Evolutionary conservation across 2,888 invertebrate species (phyloP), one percentile per base, ranked within the genome.

Genomic region (Loripinus fragilis): DNA sequence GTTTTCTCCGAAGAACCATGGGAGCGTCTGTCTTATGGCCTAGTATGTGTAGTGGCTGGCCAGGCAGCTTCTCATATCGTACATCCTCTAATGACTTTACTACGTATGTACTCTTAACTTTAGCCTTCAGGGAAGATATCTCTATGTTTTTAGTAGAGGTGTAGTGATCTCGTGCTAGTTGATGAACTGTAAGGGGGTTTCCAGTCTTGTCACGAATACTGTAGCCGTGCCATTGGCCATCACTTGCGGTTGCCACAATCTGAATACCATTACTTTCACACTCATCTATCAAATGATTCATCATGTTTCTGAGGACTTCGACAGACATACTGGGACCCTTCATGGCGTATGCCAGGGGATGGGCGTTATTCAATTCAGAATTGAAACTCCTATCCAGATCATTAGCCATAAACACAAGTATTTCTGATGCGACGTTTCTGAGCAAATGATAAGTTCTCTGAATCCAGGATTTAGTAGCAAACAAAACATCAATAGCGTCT

Each of bases 281-380:
- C 20, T 3, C 45, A 12, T 1, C 7, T 2, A 77, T 72, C 5
- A 77, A 67, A n/a, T 68, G 48, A 12, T 68, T 5, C 42, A 60
- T 60, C 77, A 77, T 77, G 8, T 42, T 30, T 35, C 60, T n/a
- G 8, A 77, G 17, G 0, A 25, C 17, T 28, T 67, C 64, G n/a
- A 55, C 68, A 28, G 5, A 55, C 77, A 72, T 41, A 48, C 72
- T 72, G 25, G 77, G 64, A 2, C 77, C 77, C 48, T 68, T 77
- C 55, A 77, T 17, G 28, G 77, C 77, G 72, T 77, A 77, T 33
- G 72, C 77, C 15, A 77, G 33, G 45, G 64, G 64, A 71, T 68
- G 72, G 17, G 72, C 67, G 30, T 67, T 72, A 17, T 68, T 38
- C n/a, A 33, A 7, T 35, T 77, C 77, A 25, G 38, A 33, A 20